phyloP scores from a whole-genome alignment of 2,113 vertebrate genomes.

The Calonectris borealis region DNA sequence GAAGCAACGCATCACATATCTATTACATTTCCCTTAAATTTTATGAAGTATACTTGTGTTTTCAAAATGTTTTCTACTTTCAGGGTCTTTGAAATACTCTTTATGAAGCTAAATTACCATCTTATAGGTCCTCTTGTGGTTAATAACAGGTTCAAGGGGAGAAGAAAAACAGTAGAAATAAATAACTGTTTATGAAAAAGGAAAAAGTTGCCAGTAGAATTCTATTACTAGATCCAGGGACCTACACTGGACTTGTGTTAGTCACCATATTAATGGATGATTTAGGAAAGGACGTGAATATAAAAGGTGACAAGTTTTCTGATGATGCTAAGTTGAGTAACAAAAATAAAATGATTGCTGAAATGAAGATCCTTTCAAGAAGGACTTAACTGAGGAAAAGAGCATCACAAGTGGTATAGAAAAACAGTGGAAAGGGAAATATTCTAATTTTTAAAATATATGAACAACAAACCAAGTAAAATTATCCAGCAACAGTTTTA shows the following conservation, averaged over 20 bases:
- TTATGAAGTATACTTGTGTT: background rate
- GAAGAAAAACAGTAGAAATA: background rate
- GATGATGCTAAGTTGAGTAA: background rate
- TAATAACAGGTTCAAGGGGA: background rate
- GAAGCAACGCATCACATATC: background rate
- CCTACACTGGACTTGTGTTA: background rate
- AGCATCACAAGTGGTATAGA: background rate
- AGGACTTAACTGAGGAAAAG: background rate
- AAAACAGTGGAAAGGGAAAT: background rate
- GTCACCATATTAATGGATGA: background rate
- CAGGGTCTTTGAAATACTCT: background rate
- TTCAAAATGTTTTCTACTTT: background rate
- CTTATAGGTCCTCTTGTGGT: background rate
- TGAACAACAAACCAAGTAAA: background rate
- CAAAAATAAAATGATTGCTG: background rate
- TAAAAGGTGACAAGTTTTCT: background rate
- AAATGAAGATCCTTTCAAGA: background rate
- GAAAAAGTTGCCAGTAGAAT: background rate
- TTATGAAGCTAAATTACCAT: background rate
- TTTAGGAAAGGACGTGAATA: background rate
- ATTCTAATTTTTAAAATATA: background rate
- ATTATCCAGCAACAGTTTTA: background rate
- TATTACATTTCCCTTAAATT: background rate
- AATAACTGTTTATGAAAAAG: background rate
- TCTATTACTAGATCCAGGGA: background rate